Conservation (phyloP, 2,113 vertebrate genomes). For the Nicator chloris region DNA sequence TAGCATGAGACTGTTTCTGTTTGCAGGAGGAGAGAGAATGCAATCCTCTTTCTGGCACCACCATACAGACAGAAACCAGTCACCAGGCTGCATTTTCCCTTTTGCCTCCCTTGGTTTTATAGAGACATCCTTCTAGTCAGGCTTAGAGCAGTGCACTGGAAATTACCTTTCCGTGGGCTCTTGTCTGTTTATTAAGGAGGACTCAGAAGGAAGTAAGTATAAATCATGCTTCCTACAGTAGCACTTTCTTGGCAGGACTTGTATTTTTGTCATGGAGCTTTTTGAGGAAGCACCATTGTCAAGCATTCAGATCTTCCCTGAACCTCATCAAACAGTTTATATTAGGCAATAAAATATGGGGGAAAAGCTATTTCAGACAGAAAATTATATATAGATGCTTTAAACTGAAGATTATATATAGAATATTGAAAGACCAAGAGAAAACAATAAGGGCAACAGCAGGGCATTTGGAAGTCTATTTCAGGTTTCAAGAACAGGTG, state of each 20-base stretch:
- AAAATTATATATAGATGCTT: not conserved
- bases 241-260: not conserved
- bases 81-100: not conserved
- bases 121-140: not conserved
- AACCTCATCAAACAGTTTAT: not conserved
- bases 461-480: constrained; percentile 1
- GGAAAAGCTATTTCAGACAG: not conserved
- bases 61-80: not conserved
- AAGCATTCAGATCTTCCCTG: not conserved
- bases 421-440: not conserved
- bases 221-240: not conserved
- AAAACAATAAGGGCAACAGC: constrained; percentile 5
- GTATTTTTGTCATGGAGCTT: not conserved
- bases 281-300: not conserved
- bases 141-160: not conserved
- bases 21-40: not conserved
- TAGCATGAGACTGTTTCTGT: not conserved
- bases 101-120: not conserved
- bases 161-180: not conserved
- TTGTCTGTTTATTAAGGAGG: not conserved
- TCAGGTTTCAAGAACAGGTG: not conserved
- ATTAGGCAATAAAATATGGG: not conserved
- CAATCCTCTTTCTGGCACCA: not conserved
- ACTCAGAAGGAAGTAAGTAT: not conserved
- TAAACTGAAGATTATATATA: not conserved